Evolutionary conservation across 2,113 vertebrate genomes (phyloP).

Genomic region (Vombatus ursinus): DNA sequence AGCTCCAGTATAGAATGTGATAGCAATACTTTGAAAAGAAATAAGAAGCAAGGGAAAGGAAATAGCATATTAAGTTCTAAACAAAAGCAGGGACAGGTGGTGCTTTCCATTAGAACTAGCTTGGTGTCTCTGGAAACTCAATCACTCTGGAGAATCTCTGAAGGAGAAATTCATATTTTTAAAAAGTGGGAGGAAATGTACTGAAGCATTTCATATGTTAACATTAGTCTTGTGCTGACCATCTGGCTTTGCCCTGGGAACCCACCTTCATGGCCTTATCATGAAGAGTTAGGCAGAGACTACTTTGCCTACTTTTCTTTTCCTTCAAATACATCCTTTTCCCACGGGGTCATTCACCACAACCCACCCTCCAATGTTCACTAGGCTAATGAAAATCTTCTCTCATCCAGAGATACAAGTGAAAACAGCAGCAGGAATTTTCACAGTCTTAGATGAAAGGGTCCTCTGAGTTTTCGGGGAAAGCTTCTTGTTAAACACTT

Average conservation of each 20-base stretch:
- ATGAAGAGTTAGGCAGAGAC: background rate
- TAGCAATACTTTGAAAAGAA: background rate
- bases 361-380: conserved; percentile 33
- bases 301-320: background rate
- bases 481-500: conserved; percentile 37
- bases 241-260: background rate
- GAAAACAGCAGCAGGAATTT: conserved; percentile 44
- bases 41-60: background rate
- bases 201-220: background rate
- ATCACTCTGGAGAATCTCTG: background rate
- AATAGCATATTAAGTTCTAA: background rate
- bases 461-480: conserved; percentile 50
- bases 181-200: conserved; percentile 17
- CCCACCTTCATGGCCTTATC: background rate
- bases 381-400: conserved; percentile 45
- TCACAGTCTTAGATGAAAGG: conserved; percentile 33
- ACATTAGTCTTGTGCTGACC: background rate
- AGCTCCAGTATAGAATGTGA: background rate
- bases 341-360: conserved; percentile 16
- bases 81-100: background rate
- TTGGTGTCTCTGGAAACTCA: background rate
- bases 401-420: conserved; percentile 23
- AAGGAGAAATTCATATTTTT: conserved; percentile 23
- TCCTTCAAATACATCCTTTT: conserved; percentile 26
- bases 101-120: background rate